These are phyloP conservation scores for Trogon surrucura DNA, from an alignment of 2,113 vertebrate genomes.

Conservation along the genomic window DNA sequence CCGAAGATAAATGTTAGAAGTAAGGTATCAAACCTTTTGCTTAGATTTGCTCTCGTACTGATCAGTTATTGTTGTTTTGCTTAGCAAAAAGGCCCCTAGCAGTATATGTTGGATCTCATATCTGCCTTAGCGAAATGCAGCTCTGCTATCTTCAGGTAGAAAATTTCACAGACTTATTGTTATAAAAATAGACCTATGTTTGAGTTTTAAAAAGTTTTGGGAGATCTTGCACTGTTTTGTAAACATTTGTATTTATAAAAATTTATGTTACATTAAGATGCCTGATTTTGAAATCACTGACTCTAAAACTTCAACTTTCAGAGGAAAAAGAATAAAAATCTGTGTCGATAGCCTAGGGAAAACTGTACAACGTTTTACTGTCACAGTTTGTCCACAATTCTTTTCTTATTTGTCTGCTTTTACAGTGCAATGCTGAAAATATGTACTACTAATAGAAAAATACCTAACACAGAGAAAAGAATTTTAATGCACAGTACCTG, in stretches of 20 bases:
- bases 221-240: neutral
- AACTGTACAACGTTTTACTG: neutral
- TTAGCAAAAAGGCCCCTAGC: neutral
- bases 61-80: neutral
- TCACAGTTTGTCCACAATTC: neutral
- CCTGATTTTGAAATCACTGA: neutral
- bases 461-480: neutral
- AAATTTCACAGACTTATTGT: neutral
- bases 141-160: neutral
- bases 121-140: neutral
- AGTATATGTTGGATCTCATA: neutral
- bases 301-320: neutral
- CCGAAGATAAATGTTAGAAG: neutral
- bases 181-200: neutral
- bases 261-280: neutral
- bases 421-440: neutral
- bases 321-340: neutral
- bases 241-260: neutral
- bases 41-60: neutral
- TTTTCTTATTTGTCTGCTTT: neutral
- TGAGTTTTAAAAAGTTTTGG: neutral
- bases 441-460: neutral
- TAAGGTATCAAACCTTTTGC: neutral
- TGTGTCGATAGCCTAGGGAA: neutral
- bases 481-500: neutral